Conservation (phyloP, 2,888 invertebrate genomes). For the Oligia latruncula region DNA sequence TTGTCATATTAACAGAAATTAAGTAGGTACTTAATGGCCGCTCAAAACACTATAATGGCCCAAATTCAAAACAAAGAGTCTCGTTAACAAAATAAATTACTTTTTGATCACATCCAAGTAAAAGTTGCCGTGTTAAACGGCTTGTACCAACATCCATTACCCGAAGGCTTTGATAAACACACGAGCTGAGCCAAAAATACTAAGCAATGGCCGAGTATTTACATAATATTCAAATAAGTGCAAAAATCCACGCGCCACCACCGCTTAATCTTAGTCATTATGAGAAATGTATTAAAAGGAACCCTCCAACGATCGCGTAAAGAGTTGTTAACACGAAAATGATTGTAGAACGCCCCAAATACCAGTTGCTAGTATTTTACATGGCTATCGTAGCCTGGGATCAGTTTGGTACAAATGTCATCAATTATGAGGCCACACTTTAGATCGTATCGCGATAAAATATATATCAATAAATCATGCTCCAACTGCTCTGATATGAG, state of each 20-base stretch:
- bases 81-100: slow-evolving; percentile 27
- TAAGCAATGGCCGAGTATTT: slow-evolving; percentile 75
- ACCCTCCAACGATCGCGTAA: slow-evolving; percentile 69
- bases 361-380: slow-evolving; percentile 53
- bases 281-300: slow-evolving; percentile 80
- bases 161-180: slow-evolving; percentile 68
- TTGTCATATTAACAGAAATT: not conserved
- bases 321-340: slow-evolving; percentile 88
- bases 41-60: not conserved
- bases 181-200: slow-evolving; percentile 73
- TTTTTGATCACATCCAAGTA: slow-evolving; percentile 50
- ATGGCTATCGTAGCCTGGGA: slow-evolving; percentile 66
- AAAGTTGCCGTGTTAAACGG: slow-evolving; percentile 45
- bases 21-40: not conserved
- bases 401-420: slow-evolving; percentile 82
- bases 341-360: slow-evolving; percentile 76
- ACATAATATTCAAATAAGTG: slow-evolving; percentile 86
- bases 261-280: slow-evolving; percentile 82
- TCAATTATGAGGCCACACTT: slow-evolving; percentile 87
- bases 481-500: slow-evolving; percentile 83
- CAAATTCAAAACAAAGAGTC: not conserved
- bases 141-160: slow-evolving; percentile 60
- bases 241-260: slow-evolving; percentile 76
- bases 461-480: slow-evolving; percentile 88
- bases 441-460: slow-evolving; percentile 88